phyloP scores from a whole-genome alignment of 1,140 invertebrate genomes.

The Bemisia tabaci region DNA sequence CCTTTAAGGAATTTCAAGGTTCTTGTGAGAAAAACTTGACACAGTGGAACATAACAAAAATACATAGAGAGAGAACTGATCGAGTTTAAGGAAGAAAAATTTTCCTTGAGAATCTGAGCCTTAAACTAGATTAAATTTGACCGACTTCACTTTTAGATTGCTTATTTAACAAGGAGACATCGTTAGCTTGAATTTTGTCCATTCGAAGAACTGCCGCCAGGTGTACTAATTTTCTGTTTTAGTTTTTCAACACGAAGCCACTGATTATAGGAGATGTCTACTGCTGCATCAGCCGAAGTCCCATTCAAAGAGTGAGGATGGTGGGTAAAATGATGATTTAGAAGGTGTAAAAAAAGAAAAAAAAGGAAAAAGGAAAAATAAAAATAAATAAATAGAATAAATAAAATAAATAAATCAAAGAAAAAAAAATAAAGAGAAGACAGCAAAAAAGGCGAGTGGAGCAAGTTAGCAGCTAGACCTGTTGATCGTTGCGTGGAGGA shows the following conservation, averaged over 20 bases:
- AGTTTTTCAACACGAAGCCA: background rate
- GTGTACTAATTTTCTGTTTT: background rate
- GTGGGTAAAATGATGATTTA: background rate
- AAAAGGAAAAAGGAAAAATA: background rate
- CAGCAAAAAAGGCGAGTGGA: background rate
- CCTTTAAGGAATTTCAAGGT: too few species aligned
- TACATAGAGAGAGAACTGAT: too few species aligned
- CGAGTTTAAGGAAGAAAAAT: too few species aligned
- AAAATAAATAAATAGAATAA: background rate
- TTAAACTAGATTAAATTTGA: background rate
- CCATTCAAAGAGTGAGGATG: background rate
- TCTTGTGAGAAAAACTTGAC: too few species aligned
- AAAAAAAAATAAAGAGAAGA: background rate
- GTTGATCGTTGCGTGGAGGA: too few species aligned
- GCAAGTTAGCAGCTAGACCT: too few species aligned
- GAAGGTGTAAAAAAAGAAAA: background rate
- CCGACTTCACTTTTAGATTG: background rate
- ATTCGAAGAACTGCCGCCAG: background rate
- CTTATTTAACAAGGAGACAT: background rate
- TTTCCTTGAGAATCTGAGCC: too few species aligned
- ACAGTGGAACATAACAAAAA: too few species aligned
- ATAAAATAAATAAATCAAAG: background rate
- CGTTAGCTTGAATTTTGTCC: background rate
- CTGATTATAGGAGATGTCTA: background rate
- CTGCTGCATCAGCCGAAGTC: background rate